Conservation (phyloP, 1,140 invertebrate genomes). For the Sinonovacula constricta region DNA sequence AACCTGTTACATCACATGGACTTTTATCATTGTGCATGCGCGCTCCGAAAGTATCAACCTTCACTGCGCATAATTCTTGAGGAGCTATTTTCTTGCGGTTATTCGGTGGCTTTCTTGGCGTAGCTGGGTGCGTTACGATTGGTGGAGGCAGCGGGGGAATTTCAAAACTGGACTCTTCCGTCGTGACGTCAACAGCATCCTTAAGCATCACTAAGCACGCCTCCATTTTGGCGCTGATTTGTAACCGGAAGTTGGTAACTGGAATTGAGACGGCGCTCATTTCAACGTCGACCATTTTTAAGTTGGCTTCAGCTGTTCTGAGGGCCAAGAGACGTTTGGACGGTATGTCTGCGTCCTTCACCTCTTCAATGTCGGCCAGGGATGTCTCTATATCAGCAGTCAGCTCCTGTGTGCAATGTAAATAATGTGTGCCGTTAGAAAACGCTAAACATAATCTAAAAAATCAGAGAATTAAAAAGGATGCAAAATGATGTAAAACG, state of each 20-base stretch:
- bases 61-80: slow-evolving; percentile 30
- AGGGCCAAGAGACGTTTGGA: slow-evolving; percentile 32
- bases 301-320: slow-evolving; percentile 36
- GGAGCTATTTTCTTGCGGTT: slow-evolving; percentile 24
- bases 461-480: too few relatives aligned
- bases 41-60: slow-evolving; percentile 29
- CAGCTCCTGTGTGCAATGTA: slow-evolving; percentile 27
- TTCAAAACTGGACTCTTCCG: slow-evolving; percentile 41
- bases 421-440: too few relatives aligned
- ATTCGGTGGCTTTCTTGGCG: slow-evolving; percentile 22
- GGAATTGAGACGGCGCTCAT: slow-evolving; percentile 34
- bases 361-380: slow-evolving; percentile 16
- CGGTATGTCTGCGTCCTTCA: slow-evolving; percentile 24
- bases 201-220: slow-evolving; percentile 44
- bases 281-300: slow-evolving; percentile 47
- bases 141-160: slow-evolving; percentile 36
- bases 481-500: too few relatives aligned
- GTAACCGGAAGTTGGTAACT: slow-evolving; percentile 34
- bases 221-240: slow-evolving; percentile 48
- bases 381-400: slow-evolving; percentile 38
- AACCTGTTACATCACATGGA: slow-evolving; percentile 48
- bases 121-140: slow-evolving; percentile 28
- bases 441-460: too few relatives aligned
- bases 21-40: slow-evolving; percentile 48
- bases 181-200: slow-evolving; percentile 34